These are phyloP conservation scores for Erebia palarica DNA, from an alignment of 2,888 invertebrate genomes.

Conservation along the genomic window DNA sequence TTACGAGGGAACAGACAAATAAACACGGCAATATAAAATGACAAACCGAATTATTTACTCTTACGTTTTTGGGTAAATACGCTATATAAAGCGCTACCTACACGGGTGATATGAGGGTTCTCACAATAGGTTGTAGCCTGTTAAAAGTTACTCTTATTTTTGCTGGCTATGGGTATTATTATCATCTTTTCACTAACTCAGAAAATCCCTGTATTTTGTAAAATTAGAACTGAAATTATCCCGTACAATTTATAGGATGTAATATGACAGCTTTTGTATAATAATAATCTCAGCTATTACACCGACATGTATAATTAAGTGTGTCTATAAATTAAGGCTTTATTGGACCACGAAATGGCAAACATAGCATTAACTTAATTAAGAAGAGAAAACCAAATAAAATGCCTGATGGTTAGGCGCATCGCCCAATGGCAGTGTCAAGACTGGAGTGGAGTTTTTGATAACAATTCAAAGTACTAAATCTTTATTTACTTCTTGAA, in stretches of 20 bases:
- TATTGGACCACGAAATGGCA: slow-evolving; percentile 24
- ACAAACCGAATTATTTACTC: no score
- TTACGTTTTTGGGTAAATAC: no score
- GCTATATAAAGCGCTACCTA: no score
- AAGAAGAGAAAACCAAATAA: slow-evolving; percentile 32
- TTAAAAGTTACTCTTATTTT: not conserved
- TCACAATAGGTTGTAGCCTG: no score
- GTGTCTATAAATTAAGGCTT: slow-evolving; percentile 14
- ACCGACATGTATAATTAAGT: slow-evolving; percentile 13
- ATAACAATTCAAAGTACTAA: no score
- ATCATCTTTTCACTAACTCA: not conserved
- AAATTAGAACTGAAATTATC: slow-evolving; percentile 3
- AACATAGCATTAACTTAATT: slow-evolving; percentile 61
- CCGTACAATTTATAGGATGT: not conserved
- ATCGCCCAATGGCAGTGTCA: no score
- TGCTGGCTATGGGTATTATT: not conserved
- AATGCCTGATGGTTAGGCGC: not conserved
- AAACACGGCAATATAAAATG: no score
- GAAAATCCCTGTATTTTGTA: not conserved
- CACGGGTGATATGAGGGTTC: no score
- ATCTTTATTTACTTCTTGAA: no score
- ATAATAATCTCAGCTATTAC: slow-evolving; percentile 4
- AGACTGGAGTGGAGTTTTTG: no score
- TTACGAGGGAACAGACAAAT: no score
- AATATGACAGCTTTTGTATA: slow-evolving; percentile 8